These are phyloP conservation scores for Incurvaria masculella DNA, from an alignment of 2,888 invertebrate genomes.

Conservation along the genomic window DNA sequence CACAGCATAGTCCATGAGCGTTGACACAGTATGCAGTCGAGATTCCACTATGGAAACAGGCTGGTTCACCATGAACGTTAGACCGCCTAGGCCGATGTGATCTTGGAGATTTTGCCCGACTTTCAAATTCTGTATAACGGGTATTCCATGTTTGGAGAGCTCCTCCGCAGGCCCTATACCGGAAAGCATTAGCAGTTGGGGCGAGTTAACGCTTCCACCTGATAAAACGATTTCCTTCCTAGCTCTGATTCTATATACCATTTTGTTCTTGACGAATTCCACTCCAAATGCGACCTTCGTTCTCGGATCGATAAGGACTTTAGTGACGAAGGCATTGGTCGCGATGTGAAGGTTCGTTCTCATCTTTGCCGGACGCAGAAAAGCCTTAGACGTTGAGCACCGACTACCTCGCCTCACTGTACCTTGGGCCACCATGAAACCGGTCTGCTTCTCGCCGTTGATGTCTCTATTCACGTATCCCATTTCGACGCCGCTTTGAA, in stretches of 20 bases:
- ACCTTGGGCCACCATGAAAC: constrained; percentile 88
- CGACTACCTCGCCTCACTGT: constrained; percentile 75
- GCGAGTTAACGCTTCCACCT: constrained; percentile 89
- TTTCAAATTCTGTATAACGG: constrained; percentile 73
- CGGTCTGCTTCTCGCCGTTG: constrained; percentile 82
- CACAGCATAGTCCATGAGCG: constrained; percentile 79
- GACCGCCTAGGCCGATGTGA: constrained; percentile 81
- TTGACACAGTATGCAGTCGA: constrained; percentile 73
- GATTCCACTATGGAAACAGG: constrained; percentile 77
- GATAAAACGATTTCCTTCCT: constrained; percentile 86
- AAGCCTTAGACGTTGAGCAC: constrained; percentile 87
- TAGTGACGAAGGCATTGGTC: constrained; percentile 76
- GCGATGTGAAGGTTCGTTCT: constrained; percentile 83
- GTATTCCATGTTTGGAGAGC: constrained; percentile 69
- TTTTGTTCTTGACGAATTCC: constrained; percentile 72
- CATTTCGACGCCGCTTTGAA: constrained; percentile 78
- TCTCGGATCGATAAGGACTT: constrained; percentile 68
- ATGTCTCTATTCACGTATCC: constrained; percentile 85
- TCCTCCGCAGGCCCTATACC: constrained; percentile 80
- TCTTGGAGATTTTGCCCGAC: constrained; percentile 89
- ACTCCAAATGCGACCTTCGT: constrained; percentile 79
- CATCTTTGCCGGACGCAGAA: constrained; percentile 73
- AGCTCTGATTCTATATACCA: constrained; percentile 70
- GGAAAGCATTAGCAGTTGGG: constrained; percentile 91
- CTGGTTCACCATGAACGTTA: constrained; percentile 78